These are phyloP conservation scores for Ardeotis arabs DNA, from an alignment of 2,113 vertebrate genomes.

Conservation along the genomic window DNA sequence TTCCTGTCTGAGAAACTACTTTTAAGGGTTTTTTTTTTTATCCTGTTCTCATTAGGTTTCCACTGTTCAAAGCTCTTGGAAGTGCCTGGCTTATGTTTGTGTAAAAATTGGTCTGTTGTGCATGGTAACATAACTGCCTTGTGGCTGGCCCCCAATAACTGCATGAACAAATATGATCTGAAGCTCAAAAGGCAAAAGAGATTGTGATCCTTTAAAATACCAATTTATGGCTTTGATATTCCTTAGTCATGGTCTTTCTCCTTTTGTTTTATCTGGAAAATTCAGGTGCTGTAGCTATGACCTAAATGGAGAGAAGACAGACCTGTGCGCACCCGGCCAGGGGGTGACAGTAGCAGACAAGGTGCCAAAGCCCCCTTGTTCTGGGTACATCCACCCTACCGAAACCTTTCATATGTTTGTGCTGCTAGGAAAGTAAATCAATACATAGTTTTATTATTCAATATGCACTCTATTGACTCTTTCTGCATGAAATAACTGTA, in stretches of 20 bases:
- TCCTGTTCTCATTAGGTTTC: background rate
- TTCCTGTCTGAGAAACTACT: background rate
- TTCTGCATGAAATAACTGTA: background rate
- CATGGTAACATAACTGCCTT: background rate
- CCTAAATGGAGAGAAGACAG: background rate
- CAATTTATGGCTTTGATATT: accelerated
- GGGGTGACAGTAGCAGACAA: background rate
- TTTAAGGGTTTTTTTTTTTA: background rate
- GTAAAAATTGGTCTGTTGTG: background rate
- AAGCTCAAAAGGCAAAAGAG: background rate
- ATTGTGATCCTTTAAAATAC: background rate
- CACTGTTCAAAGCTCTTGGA: background rate
- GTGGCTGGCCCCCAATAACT: background rate
- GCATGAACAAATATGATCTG: background rate
- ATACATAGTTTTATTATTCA: background rate
- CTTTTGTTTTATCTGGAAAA: background rate
- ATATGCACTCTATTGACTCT: background rate
- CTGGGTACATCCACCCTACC: background rate
- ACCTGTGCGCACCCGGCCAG: background rate
- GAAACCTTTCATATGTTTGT: background rate
- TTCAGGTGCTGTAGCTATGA: background rate
- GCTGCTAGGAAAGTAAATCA: background rate
- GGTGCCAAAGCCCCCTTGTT: background rate
- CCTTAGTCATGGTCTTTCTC: background rate
- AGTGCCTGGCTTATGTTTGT: background rate